Percentiles rank a stretch among this genome's conserved stretches.
These are phyloP conservation scores for Bugulina stolonifera DNA, from an alignment of 2,888 invertebrate species.

Conservation along the genomic window DNA sequence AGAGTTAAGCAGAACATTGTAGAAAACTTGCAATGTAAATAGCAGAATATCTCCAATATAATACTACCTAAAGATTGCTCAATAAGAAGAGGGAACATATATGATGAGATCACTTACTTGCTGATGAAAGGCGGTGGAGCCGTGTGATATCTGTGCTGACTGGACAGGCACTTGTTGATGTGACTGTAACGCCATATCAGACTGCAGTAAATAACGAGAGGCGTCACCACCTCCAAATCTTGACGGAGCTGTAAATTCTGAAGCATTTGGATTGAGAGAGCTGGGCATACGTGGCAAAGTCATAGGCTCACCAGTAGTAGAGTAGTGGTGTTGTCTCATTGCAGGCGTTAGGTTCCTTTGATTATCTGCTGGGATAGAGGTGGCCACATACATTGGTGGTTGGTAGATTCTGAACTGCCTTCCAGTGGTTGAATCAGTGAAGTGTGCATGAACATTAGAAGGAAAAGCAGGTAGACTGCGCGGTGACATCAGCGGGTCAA, in stretches of 20 bases:
- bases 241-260: slow-evolving; percentile 64
- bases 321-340: slow-evolving; percentile 48
- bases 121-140: too few relatives aligned
- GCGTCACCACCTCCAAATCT: too few relatives aligned
- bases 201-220: too few relatives aligned
- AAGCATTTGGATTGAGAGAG: slow-evolving; percentile 73
- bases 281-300: slow-evolving; percentile 52
- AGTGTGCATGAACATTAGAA: background rate
- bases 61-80: too few relatives aligned
- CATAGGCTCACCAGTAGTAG: slow-evolving; percentile 49
- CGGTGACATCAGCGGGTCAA: slow-evolving; percentile 2
- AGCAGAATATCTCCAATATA: too few relatives aligned
- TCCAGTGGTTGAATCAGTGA: background rate
- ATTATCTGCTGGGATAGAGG: background rate
- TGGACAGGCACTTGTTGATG: too few relatives aligned
- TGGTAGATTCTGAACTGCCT: background rate
- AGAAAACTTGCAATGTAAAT: too few relatives aligned
- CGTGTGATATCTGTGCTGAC: too few relatives aligned
- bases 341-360: background rate
- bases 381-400: slow-evolving; percentile 27
- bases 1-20: too few relatives aligned
- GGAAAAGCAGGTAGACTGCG: background rate
- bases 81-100: too few relatives aligned
- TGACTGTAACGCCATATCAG: too few relatives aligned
- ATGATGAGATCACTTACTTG: too few relatives aligned